Base-by-base conservation (phyloP, 2,113 vertebrate species). In the Forbesichthys papilliferus region DNA sequence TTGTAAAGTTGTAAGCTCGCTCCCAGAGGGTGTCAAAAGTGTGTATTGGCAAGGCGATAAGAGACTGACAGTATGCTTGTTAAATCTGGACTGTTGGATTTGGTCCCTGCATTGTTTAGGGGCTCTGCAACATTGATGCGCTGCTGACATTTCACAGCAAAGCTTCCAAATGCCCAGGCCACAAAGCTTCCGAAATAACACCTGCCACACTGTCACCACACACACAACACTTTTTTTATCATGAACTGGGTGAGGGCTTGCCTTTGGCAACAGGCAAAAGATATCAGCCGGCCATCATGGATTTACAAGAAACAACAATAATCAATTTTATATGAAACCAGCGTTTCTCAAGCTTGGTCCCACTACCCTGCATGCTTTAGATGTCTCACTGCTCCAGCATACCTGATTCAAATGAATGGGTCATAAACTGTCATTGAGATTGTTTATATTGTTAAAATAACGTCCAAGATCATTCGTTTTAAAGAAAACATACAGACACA, bases 71-170 rank as follows among this genome's bases (percentile, higher is more conserved):
- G 49, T 3, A n/a, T 16, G n/a, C 33, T 57, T 51, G 9, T 14
- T 18, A 48, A 53, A 34, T 18, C 48, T 16, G 51, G 60, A 18
- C 34, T 18, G 13, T 27, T 13, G 47, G 55, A 48, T 61, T 54
- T 61, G 27, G 53, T 53, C 51, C 48, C 42, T 58, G 52, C 61
- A 42, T 84, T 88, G 84, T 80, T 84, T 76, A 53, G 63, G 53
- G 0, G 0, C 54, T 9, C 47, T 88, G 79, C 78, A 88, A 83
- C 79, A 88, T 86, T 81, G 61, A 88, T 87, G 61, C n/a, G 46
- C 8, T 27, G 64, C 66, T 81, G 87, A 86, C 73, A 86, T 75
- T 77, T 77, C 66, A 82, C 60, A 69, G 85, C 48, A n/a, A 20
- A 48, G 66, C 61, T 67, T 71, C 56, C 57, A 46, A 36, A 51